Base-by-base conservation (phyloP, 2,888 invertebrate genomes). In the Drosophila multiciliata region DNA sequence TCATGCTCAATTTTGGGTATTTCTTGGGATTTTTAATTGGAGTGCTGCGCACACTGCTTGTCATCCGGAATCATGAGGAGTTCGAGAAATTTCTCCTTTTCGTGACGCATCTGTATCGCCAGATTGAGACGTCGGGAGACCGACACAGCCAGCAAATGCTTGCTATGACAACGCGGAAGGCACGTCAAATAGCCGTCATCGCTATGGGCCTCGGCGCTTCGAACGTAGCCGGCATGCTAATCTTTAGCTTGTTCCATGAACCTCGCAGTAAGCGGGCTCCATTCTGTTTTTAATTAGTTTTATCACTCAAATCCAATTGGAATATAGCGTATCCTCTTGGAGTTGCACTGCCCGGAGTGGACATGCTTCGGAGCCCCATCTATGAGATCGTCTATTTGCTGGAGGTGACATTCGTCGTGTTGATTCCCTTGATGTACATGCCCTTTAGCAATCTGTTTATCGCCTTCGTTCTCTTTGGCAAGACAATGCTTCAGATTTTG, bases 361-460 rank as follows among this genome's bases (percentile, higher is more conserved):
- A 93, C 74, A 79, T 91, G 63, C 83, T 80, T 5, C 61, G 70
- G 1, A 80, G 81, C 4, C 92, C 92, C 4, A 33, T 85, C 17
- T 92, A 91, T 72, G 91, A 92, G 76, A 79, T 91, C n/a, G 73
- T 90, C 58, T 92, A 90, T 66, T 35, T 91, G 11, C 48, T 89
- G 50, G 86, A 93, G 72, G 29, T 91, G 12, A 78, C 90, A 20
- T 75, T 78, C 3, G 87, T 91, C 15, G 23, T 91, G 4, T 52
- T 89, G 7, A 73, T 92, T 7, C 77, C 84, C 1, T 68, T 80
- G 59, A 80, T 92, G 90, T 92, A 91, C 36, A 91, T 92, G 90
- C 91, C 92, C 6, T 92, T 92, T 66, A 90, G 89, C 9, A 92
- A 84, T 66, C 72, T 92, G 5, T 92, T 92, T 66, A 92, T 88